Evolutionary conservation across 2,113 vertebrate genomes (phyloP).

Genomic region (Ptychochromis oligacanthus): DNA sequence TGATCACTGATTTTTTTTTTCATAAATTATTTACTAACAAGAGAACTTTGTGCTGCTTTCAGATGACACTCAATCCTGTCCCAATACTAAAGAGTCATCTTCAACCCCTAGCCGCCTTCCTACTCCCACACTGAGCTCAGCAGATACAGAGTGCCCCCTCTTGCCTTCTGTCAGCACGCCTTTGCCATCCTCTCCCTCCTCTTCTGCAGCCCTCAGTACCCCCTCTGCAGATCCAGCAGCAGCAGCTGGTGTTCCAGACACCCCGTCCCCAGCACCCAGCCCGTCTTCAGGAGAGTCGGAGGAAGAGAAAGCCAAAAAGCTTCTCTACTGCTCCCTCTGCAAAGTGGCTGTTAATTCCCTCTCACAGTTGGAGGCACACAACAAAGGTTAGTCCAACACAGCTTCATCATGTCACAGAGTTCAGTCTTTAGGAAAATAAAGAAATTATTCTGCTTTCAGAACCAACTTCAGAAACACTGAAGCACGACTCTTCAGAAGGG

Average conservation of each 20-base stretch:
- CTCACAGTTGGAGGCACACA: conserved; percentile 93
- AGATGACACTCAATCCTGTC: conserved; percentile 64
- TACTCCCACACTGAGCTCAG: conserved; percentile 49
- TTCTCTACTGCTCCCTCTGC: conserved; percentile 92
- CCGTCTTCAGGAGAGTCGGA: conserved; percentile 79
- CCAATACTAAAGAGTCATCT: conserved; percentile 54
- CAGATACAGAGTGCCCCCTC: conserved; percentile 52
- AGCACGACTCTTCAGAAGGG: neutral
- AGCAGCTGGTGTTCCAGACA: conserved; percentile 49
- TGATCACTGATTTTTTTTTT: neutral
- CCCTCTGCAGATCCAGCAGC: conserved; percentile 49
- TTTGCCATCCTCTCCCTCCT: conserved; percentile 62
- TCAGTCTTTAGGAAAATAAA: neutral
- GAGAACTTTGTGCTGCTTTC: conserved; percentile 40
- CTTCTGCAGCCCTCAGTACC: conserved; percentile 36
- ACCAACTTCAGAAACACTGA: neutral
- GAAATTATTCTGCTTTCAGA: neutral
- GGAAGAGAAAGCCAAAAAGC: conserved; percentile 90
- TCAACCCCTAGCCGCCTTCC: conserved; percentile 45
- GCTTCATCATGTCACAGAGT: neutral
- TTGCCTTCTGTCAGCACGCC: conserved; percentile 55
- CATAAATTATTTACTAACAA: conserved; percentile 10
- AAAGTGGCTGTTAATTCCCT: conserved; percentile 93
- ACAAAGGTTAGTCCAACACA: conserved; percentile 84
- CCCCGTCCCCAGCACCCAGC: conserved; percentile 67